phyloP scores from a whole-genome alignment of 1,140 invertebrate genomes.

The Micrasema minimum region DNA sequence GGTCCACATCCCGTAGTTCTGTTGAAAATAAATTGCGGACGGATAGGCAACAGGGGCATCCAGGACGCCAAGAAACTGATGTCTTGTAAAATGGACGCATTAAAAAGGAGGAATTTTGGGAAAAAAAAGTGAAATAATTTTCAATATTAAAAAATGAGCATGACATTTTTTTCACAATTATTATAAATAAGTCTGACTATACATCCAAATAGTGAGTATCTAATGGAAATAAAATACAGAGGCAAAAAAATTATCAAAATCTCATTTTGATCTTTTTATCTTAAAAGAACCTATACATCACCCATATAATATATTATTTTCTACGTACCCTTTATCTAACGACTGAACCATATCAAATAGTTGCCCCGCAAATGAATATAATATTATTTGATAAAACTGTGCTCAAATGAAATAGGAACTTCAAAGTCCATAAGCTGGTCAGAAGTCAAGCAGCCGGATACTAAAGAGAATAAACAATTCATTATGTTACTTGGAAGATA shows the following conservation, averaged over 20 bases:
- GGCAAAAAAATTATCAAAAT: background rate
- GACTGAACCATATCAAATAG: background rate
- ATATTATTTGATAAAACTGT: background rate
- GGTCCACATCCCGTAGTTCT: no score
- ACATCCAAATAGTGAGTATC: no score
- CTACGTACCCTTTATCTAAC: background rate
- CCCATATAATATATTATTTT: background rate
- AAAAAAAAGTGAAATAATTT: no score
- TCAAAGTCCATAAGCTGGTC: slow-evolving; percentile 46
- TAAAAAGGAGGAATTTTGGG: no score
- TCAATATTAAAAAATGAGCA: no score
- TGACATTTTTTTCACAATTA: no score
- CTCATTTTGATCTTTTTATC: background rate
- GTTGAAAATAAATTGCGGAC: no score
- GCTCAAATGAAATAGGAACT: slow-evolving; percentile 37
- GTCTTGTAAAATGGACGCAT: no score
- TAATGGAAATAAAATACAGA: no score
- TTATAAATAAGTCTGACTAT: no score
- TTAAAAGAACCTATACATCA: background rate
- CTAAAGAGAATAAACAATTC: slow-evolving; percentile 22
- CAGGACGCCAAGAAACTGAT: no score
- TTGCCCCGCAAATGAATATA: background rate
- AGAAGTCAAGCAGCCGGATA: slow-evolving; percentile 45
- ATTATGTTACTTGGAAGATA: slow-evolving; percentile 18
- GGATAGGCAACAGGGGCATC: no score